These are phyloP conservation scores for Idaea dimidiata DNA, from an alignment of 2,888 invertebrate genomes.

Conservation along the genomic window DNA sequence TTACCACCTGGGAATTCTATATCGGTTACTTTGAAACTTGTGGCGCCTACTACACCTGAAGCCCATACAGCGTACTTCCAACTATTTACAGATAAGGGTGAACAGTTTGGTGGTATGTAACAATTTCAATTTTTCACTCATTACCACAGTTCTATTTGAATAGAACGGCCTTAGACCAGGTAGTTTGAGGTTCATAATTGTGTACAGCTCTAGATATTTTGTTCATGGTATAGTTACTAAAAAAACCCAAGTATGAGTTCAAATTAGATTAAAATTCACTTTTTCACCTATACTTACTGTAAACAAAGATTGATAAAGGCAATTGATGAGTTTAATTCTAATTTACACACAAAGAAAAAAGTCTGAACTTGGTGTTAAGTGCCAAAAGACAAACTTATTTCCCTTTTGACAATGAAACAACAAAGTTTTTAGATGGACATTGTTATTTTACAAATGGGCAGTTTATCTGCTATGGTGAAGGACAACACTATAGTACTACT, in stretches of 20 bases:
- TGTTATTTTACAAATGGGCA: too few species aligned
- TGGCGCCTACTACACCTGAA: slow-evolving; percentile 87
- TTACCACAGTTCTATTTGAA: too few species aligned
- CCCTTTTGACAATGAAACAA: too few species aligned
- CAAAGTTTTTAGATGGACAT: too few species aligned
- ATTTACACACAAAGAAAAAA: not conserved
- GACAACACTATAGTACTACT: not conserved
- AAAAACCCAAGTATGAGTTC: not conserved
- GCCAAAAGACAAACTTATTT: too few species aligned
- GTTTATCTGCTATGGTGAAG: not conserved
- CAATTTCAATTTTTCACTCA: not conserved
- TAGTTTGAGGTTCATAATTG: too few species aligned
- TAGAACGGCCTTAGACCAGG: too few species aligned
- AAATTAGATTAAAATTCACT: not conserved
- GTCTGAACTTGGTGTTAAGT: not conserved
- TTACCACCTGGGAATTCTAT: slow-evolving; percentile 88
- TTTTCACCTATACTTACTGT: too few species aligned
- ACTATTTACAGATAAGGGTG: slow-evolving; percentile 91
- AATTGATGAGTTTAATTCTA: not conserved
- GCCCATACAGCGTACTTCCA: slow-evolving; percentile 94
- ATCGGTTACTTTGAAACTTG: slow-evolving; percentile 89
- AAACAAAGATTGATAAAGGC: not conserved
- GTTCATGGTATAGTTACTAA: too few species aligned
- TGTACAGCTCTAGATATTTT: too few species aligned
- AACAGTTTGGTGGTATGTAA: slow-evolving; percentile 93